Evolutionary conservation across 2,113 vertebrate species (phyloP), one percentile per base, ranked within the genome.

Genomic region (Brachirus orientalis): DNA sequence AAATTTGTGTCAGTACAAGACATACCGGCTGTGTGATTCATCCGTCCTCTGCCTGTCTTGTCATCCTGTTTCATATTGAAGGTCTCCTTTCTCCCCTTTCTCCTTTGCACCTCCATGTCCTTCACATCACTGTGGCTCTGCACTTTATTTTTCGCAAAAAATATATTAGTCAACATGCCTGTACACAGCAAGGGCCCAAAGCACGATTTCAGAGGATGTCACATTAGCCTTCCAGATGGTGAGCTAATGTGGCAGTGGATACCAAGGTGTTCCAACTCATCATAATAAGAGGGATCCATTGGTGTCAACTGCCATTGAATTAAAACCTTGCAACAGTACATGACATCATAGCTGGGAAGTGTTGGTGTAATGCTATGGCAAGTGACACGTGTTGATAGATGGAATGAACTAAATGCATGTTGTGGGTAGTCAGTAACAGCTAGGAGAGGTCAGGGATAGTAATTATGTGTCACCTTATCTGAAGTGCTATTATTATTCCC

Each of bases 1-100:
- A 90, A 91, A 93, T 93, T 88, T 91, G 90, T 90, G 90, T 91
- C 84, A 68, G 85, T 90, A 93, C 91, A 92, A 90, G 87, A 88
- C 84, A 86, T 91, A 79, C 86, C 66, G 75, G 86, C 89, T 88
- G 89, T 63, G 86, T 89, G 88, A 93, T 91, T 87, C 86, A 92
- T 92, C 89, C 86, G 70, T 77, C 88, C 62, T 56, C 76, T 35
- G 76, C 85, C 86, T 63, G 73, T 69, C 78, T 75, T 84, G 85
- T 83, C 75, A 67, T 65, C 76, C 74, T 74, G 58, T 79, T 89
- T 82, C 79, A 77, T 77, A 90, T 84, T 51, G 63, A 83, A 85
- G 50, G 70, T 71, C 75, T 62, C 53, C 65, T 63, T 60, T 61
- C 69, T 74, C 54, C 72, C 58, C 61, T 64, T 63, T 79, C 76